Evolutionary conservation across 2,797 vertebrate genomes (phyloP), one percentile per base, ranked within the genome.

Genomic region (Enteromius mattozi): DNA sequence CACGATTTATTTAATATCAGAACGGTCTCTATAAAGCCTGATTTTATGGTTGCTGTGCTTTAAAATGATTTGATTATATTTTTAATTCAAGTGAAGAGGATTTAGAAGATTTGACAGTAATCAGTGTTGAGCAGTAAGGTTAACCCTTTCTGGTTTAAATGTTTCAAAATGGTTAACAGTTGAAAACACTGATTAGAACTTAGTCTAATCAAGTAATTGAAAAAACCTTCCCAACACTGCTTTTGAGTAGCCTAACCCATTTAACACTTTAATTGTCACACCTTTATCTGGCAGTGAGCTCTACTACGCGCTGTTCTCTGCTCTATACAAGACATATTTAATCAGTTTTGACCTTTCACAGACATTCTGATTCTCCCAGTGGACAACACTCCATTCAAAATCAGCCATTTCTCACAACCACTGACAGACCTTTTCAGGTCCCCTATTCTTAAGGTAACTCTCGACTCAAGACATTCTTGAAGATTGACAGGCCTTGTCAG

Each of bases 291-390:
- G 33, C 69, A n/a, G 27, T 66, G 33, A 74, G 8, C 13, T 51
- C 3, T 16, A 49, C 3, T 16, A 49, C 1, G 14, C 30, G n/a
- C n/a, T 70, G 35, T 77, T 56, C 24, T 30, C 59, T 45, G 16
- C 27, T 30, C 30, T 45, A n/a, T 35, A 51, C 30, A 35, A 63
- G 16, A 19, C 16, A 30, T 74, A 40, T 72, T 81, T 75, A 72
- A 71, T 40, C 66, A 54, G 54, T 21, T 49, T 74, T 77, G 81
- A 77, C 81, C 83, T 80, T 87, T 78, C n/a, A 54, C 21, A 71
- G 5, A 40, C 75, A 63, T 74, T 33, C 35, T 49, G 56, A 78
- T 66, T 66, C 40, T 82, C 49, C 7, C 37, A 12, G 35, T 40
- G 40, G 71, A 78, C 69, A 80, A 56, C 35, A 10, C 33, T 51